These are phyloP conservation scores for Hoplias malabaricus DNA, from an alignment of 2,113 vertebrate genomes.

Conservation along the genomic window DNA sequence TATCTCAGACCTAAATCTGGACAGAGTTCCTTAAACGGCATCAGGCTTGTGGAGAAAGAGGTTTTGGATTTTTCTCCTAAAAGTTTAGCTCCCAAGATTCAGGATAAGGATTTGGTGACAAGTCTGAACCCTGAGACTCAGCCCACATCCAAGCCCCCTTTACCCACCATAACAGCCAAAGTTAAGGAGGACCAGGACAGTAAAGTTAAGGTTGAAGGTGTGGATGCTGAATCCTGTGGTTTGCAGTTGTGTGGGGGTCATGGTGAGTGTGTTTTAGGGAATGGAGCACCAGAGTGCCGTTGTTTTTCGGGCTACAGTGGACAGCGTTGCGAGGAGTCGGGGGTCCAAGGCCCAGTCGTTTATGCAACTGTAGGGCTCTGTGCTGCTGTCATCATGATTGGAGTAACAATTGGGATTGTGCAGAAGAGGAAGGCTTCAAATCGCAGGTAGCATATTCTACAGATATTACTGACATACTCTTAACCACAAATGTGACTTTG, in stretches of 20 bases:
- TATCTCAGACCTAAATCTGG: background rate
- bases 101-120: background rate
- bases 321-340: constrained; percentile 71
- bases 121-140: background rate
- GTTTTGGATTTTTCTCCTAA: no score
- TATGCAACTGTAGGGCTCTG: constrained; percentile 61
- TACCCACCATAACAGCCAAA: no score
- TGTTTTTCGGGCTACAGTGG: constrained; percentile 74
- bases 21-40: background rate
- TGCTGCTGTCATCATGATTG: constrained; percentile 62
- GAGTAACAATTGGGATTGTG: constrained; percentile 10
- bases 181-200: background rate
- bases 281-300: constrained; percentile 61
- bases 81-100: background rate
- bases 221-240: constrained; percentile 69
- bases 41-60: no score
- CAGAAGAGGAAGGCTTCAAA: constrained; percentile 61
- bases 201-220: constrained; percentile 40
- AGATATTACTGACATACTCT: no score
- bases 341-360: constrained; percentile 55
- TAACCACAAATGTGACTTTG: no score
- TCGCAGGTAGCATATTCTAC: constrained; percentile 60
- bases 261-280: constrained; percentile 67
- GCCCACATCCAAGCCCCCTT: background rate
- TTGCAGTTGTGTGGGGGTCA: constrained; percentile 71